Evolutionary conservation across 23 tunicate species (phyloP).

Genomic region (Ciona savignyi): DNA sequence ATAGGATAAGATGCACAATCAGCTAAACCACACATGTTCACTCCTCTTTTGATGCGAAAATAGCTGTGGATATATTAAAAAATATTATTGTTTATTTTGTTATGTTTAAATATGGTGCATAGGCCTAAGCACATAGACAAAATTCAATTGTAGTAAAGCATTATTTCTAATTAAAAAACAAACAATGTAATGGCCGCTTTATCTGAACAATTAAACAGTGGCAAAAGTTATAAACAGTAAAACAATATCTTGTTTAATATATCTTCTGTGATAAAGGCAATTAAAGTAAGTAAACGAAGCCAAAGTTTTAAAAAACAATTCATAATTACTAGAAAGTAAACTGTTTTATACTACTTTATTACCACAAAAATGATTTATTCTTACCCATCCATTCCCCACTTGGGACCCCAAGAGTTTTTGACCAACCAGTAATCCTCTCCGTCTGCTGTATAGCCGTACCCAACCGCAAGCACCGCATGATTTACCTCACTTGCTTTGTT

Average conservation of each 20-base stretch:
- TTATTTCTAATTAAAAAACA: no score
- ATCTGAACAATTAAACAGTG: no score
- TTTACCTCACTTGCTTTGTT: constrained; percentile 28
- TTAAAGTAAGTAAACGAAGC: no score
- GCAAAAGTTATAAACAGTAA: no score
- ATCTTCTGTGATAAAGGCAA: no score
- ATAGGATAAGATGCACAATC: constrained; percentile 53
- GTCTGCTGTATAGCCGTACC: constrained; percentile 16
- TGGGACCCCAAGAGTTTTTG: constrained; percentile 60
- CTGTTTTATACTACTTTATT: no score
- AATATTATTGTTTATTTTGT: background rate
- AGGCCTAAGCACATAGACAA: no score
- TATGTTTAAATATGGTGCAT: background rate
- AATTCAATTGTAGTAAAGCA: no score
- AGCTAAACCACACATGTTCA: constrained; percentile 60
- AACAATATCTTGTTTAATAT: no score
- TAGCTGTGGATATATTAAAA: constrained; percentile 21
- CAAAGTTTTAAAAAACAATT: no score
- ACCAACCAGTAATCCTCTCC: constrained; percentile 45
- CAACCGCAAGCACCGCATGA: constrained; percentile 65
- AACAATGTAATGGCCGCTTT: no score
- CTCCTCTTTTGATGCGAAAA: constrained; percentile 44
- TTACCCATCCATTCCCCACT: constrained; percentile 38
- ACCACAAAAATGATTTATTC: background rate
- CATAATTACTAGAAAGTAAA: no score